A percentile compares a stretch with the other conserved stretches of the same genome.
Evolutionary conservation across 35 echinoderm and acorn worm genomes (phyloP).

Genomic region (Apostichopus parvimensis): DNA sequence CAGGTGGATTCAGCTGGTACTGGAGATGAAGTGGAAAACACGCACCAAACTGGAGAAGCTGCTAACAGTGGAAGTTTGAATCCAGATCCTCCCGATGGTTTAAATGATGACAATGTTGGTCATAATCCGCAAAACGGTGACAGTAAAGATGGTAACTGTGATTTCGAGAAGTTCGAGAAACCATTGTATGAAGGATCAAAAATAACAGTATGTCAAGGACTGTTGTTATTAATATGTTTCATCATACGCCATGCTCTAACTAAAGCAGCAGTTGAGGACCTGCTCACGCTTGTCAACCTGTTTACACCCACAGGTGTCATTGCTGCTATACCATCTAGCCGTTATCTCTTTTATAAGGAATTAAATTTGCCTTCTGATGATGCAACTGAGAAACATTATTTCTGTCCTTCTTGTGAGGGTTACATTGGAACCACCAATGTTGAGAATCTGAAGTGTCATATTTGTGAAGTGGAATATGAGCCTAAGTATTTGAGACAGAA

Average conservation of each 20-base stretch:
- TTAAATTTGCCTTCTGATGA: slow-evolving; percentile 16
- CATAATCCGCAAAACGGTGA: not conserved
- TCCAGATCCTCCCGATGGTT: too few species aligned
- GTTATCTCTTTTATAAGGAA: slow-evolving; percentile 8
- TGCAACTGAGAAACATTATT: slow-evolving; percentile 6
- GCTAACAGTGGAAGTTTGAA: too few species aligned
- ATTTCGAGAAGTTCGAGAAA: too few species aligned
- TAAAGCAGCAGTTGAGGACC: slow-evolving; percentile 1
- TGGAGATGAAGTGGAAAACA: too few species aligned
- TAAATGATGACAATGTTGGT: too few species aligned
- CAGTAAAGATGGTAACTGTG: not conserved
- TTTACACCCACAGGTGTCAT: not conserved
- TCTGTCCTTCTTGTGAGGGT: not conserved
- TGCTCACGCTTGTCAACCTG: slow-evolving; percentile 2
- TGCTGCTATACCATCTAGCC: not conserved
- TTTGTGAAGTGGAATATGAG: slow-evolving; percentile 23
- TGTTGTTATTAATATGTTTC: slow-evolving; percentile 11
- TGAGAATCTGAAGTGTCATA: not conserved
- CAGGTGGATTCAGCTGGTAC: too few species aligned
- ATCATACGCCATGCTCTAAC: slow-evolving; percentile 2
- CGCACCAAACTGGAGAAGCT: too few species aligned
- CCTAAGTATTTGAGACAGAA: not conserved
- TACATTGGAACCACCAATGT: not conserved
- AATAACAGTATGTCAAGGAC: slow-evolving; percentile 10
- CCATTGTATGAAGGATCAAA: slow-evolving; percentile 34